Evolutionary conservation across 2,888 invertebrate species (phyloP), one percentile per base, ranked within the genome.

Genomic region (Acanthococcus lagerstroemiae): DNA sequence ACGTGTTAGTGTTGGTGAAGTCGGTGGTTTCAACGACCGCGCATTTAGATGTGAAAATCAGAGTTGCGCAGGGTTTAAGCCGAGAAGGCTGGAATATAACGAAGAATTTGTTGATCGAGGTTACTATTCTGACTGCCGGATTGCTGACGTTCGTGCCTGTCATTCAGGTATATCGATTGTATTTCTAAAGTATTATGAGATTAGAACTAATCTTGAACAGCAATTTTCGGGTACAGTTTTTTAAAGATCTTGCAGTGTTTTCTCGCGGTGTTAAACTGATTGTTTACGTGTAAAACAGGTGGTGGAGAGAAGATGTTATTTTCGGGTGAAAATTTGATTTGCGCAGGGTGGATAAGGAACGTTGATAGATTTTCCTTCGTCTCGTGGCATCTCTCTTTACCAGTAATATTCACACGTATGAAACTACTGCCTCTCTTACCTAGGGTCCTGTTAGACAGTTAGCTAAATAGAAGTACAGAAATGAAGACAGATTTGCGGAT

Each of bases 61-160:
- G 96, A 17, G 85, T 97, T 3, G 95, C 96, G 0, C 92, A 94
- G 79, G 97, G 96, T 2, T 80, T 99, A n/a, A 93, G 92, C 74
- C 90, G 90, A 74, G 97, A 99, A 78, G 97, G 95, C 9, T 96
- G 95, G 95, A 91, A 90, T 3, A 95, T 97, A 55, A 94, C 95
- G 0, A 96, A 96, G 75, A 95, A 95, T 75, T 80, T 99, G 54
- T 78, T 96, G 1, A 87, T 91, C 0, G 96, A 97, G 81, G 87
- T 97, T 6, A 89, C 93, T 1, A 89, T 95, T 72, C 80, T 97
- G 44, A 90, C 93, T 0, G 84, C 95, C 68, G 95, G 96, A 48
- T 83, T 96, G 72, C 88, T 95, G 71, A 96, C 96, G 0, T 94
- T 95, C 76, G 91, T 97, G 0, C 94, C 96, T 1, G 90, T 92